Base-by-base conservation (phyloP, 2,797 vertebrate species). In the Neoniphon sammara region DNA sequence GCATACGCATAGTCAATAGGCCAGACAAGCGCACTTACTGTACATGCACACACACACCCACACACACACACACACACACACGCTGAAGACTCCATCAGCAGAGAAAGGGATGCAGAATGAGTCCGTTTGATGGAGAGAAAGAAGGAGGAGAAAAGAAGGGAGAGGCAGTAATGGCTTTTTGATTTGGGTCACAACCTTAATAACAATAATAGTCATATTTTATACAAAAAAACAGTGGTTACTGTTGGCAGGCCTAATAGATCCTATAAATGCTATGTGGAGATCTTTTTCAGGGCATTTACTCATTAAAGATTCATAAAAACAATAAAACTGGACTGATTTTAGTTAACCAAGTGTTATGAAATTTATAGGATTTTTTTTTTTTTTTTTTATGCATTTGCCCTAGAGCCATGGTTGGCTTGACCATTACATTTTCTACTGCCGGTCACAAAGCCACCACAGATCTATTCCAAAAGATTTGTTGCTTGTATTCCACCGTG, bases 21-120 rank as follows among this genome's bases (percentile, higher is more conserved):
- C 36, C 54, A 55, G 4, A 55, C 53, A 55, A 4, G 27, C 23
- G 27, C 23, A n/a, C n/a, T n/a, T n/a, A n/a, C n/a, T n/a, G n/a
- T n/a, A 77, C n/a, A 62, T 18, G 50, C 53, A 54, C 46, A 69
- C 52, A 47, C 68, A 68, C 27, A 56, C 47, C 49, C 63, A 53
- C 36, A 57, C 46, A 69, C 27, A 54, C 55, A 62, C 49, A 55
- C 15, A 53, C 49, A 61, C 72, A 46, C 55, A 42, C 34, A 47
- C 64, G 21, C 14, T 46, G 23, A 36, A 36, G 7, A 36, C 36
- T 36, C 36, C 36, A 36, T 36, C 31, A 7, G 31, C 7, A 36
- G 36, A 36, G 36, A 10, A 9, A 36, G 36, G 36, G 36, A 2
- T 7, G 10, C 36, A 36, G 6, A 8, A 36, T 36, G 36, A 9